Evolutionary conservation across 2,113 vertebrate species (phyloP).

Genomic region (Bungarus multicinctus): DNA sequence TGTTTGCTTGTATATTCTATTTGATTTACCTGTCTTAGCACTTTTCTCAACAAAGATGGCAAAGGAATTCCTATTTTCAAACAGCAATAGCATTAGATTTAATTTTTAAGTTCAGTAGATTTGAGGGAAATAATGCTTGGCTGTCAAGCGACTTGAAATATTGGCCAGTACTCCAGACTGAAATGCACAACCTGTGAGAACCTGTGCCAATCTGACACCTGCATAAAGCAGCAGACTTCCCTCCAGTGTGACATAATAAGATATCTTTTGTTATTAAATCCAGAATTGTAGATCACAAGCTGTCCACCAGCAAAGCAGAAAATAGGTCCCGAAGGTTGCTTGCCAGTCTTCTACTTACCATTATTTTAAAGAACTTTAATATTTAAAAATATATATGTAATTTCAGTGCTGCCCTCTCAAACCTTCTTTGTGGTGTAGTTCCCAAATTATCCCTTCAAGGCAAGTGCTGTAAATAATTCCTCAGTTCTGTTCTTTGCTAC

Average conservation of each 20-base stretch:
- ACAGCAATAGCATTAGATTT: slow-evolving; percentile 11
- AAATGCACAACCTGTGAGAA: slow-evolving; percentile 28
- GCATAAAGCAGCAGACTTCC: slow-evolving; percentile 26
- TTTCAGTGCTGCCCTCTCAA: slow-evolving; percentile 28
- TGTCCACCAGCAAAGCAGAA: slow-evolving; percentile 21
- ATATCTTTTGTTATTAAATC: slow-evolving; percentile 59
- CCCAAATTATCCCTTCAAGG: slow-evolving; percentile 55
- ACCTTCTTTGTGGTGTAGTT: slow-evolving; percentile 26
- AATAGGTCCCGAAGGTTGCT: slow-evolving; percentile 44
- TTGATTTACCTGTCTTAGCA: background rate
- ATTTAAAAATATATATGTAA: slow-evolving; percentile 54
- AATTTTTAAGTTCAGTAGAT: slow-evolving; percentile 26
- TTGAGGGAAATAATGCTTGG: background rate
- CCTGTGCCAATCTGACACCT: slow-evolving; percentile 42
- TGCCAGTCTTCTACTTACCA: slow-evolving; percentile 25
- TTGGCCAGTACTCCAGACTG: slow-evolving; percentile 28
- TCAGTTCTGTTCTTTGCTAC: slow-evolving; percentile 37
- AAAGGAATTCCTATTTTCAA: background rate
- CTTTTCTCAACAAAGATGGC: background rate
- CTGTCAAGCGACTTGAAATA: slow-evolving; percentile 4
- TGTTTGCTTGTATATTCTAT: background rate
- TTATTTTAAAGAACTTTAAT: slow-evolving; percentile 59
- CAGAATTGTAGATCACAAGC: slow-evolving; percentile 30
- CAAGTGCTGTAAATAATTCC: slow-evolving; percentile 54
- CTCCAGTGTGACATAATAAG: slow-evolving; percentile 48